These are phyloP conservation scores for Phortica okadai DNA, from an alignment of 2,888 invertebrate species.

Conservation along the genomic window DNA sequence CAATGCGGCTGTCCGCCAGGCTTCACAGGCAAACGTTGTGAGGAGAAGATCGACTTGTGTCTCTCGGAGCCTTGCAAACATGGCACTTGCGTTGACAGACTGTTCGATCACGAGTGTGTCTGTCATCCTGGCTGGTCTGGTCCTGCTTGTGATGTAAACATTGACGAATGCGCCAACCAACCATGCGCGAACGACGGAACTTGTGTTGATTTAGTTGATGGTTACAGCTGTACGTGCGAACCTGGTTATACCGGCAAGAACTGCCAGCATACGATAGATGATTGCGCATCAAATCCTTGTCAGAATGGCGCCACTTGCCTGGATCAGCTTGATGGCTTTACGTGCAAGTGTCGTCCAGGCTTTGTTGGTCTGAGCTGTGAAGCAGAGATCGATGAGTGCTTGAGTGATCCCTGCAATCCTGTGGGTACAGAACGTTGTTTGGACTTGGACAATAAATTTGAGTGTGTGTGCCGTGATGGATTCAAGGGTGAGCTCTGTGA, in stretches of 20 bases:
- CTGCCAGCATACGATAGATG: constrained; percentile 95
- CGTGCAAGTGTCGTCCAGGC: constrained; percentile 94
- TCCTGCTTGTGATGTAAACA: constrained; percentile 90
- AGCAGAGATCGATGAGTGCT: constrained; percentile 93
- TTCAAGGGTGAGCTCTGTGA: constrained; percentile 91
- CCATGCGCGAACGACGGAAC: constrained; percentile 96
- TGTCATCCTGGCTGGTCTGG: constrained; percentile 96
- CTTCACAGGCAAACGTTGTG: constrained; percentile 96
- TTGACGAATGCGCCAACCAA: constrained; percentile 91
- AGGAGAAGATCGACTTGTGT: constrained; percentile 96
- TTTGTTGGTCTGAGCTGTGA: constrained; percentile 95
- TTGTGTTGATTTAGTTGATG: constrained; percentile 91
- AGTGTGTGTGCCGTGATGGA: constrained; percentile 93
- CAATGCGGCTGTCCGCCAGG: constrained; percentile 95
- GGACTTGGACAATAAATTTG: constrained; percentile 90
- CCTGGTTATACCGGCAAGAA: constrained; percentile 95
- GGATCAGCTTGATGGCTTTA: constrained; percentile 92
- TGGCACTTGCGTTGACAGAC: constrained; percentile 93
- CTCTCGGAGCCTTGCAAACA: constrained; percentile 93
- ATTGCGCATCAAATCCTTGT: constrained; percentile 92
- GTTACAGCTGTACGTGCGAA: constrained; percentile 91
- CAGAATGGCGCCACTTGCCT: constrained; percentile 93
- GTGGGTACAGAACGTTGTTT: constrained; percentile 93
- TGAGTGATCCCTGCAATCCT: constrained; percentile 92
- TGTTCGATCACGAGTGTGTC: constrained; percentile 90